phyloP scores from a whole-genome alignment of 2,113 vertebrate genomes.

The Lasiurus borealis region DNA sequence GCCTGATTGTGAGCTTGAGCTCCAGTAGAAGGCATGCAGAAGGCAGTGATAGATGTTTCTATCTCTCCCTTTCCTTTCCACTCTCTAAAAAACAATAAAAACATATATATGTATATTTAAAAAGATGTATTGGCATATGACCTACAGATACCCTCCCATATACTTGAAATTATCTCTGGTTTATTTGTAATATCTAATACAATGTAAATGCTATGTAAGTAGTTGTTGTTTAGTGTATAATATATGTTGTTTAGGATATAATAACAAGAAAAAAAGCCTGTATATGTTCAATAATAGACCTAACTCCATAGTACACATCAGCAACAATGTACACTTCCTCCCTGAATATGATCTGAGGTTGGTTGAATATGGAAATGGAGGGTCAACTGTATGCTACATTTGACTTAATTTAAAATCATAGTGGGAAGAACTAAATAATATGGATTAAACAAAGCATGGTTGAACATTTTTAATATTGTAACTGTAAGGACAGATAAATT shows the following conservation, averaged over 20 bases:
- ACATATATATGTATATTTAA: no score
- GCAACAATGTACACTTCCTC: not conserved
- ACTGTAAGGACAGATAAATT: not conserved
- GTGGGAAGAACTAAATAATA: not conserved
- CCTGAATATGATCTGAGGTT: not conserved
- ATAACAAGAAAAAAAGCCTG: not conserved
- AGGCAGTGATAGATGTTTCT: no score
- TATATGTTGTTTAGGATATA: not conserved
- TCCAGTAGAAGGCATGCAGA: no score
- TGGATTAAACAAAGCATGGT: not conserved
- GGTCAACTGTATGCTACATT: not conserved
- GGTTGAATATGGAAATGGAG: not conserved
- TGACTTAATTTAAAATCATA: slow-evolving; percentile 19
- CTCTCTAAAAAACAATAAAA: no score
- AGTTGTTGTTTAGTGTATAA: not conserved
- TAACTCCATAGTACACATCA: not conserved
- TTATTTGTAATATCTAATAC: not conserved
- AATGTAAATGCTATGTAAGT: not conserved
- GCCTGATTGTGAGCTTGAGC: no score
- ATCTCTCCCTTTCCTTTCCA: no score
- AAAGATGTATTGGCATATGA: not conserved
- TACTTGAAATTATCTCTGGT: not conserved
- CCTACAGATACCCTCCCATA: no score
- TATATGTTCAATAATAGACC: not conserved
- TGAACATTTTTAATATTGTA: not conserved